phyloP scores from a whole-genome alignment of 1,140 invertebrate species.

The Semibalanus balanoides region DNA sequence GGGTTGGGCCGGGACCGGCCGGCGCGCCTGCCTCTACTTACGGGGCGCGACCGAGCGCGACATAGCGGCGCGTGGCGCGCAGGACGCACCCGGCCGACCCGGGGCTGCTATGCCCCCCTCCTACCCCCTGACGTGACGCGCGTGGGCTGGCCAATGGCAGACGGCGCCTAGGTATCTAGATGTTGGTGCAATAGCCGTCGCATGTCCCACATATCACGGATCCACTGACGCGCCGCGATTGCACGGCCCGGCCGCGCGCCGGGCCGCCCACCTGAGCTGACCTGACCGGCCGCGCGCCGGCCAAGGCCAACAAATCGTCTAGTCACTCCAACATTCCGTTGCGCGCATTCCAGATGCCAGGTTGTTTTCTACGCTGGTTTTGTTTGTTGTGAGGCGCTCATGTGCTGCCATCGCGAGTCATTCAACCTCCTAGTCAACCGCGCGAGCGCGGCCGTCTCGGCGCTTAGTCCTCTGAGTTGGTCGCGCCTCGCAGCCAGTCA shows the following conservation, averaged over 20 bases:
- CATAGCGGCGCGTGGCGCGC: too few relatives aligned
- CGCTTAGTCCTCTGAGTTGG: background rate
- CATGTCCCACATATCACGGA: background rate
- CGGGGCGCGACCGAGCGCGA: background rate
- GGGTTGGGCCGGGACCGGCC: too few relatives aligned
- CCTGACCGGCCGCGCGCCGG: background rate
- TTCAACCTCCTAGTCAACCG: background rate
- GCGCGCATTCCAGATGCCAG: background rate
- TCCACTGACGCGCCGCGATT: too few relatives aligned
- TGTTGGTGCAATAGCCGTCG: background rate
- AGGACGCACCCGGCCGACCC: too few relatives aligned
- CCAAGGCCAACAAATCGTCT: constrained; percentile 1
- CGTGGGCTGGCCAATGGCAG: background rate
- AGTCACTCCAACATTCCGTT: background rate
- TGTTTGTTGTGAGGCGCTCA: background rate
- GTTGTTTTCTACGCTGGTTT: background rate
- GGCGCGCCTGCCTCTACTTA: background rate
- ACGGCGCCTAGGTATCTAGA: background rate
- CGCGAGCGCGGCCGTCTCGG: background rate
- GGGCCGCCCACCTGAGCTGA: background rate
- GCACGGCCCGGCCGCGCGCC: background rate
- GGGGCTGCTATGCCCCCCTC: background rate
- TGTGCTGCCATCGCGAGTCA: background rate
- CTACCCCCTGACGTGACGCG: background rate
- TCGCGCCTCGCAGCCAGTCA: background rate